These are phyloP conservation scores for Poliocrania exsul DNA, from an alignment of 2,797 vertebrate species.

Conservation along the genomic window DNA sequence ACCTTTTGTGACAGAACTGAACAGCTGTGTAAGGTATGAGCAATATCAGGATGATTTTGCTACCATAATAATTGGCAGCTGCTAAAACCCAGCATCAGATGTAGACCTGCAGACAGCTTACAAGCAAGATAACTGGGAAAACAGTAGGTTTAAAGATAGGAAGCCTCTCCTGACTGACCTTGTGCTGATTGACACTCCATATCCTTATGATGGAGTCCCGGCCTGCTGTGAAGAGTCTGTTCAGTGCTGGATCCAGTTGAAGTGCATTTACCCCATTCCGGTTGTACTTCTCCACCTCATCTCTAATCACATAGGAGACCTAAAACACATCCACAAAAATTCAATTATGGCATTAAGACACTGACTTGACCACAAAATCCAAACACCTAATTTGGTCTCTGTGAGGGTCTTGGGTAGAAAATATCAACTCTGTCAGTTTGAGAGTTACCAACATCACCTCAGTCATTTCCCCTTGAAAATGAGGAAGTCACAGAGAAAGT, in stretches of 20 bases:
- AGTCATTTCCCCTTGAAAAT: accelerated
- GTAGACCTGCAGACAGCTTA: neutral
- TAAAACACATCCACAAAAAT: constrained; percentile 63
- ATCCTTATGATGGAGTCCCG: constrained; percentile 98
- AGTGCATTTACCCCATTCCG: constrained; percentile 97
- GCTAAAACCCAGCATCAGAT: neutral
- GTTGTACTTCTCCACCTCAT: constrained; percentile 98
- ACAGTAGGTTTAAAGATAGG: neutral
- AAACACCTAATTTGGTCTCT: neutral
- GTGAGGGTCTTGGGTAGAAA: neutral
- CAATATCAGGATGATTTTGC: neutral
- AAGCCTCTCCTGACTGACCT: constrained; percentile 76
- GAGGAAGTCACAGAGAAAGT: neutral
- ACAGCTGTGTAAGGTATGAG: neutral
- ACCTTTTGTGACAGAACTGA: neutral
- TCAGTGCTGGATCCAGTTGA: constrained; percentile 93
- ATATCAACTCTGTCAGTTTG: neutral
- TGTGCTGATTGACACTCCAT: constrained; percentile 99
- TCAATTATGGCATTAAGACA: neutral
- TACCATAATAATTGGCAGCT: neutral
- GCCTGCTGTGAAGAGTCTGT: constrained; percentile 96
- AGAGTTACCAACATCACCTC: neutral
- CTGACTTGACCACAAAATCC: neutral
- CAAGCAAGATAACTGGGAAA: neutral
- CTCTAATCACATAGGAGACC: constrained; percentile 98